These are phyloP conservation scores for Iphiclides podalirius DNA, from an alignment of 2,888 invertebrate species.

Conservation along the genomic window DNA sequence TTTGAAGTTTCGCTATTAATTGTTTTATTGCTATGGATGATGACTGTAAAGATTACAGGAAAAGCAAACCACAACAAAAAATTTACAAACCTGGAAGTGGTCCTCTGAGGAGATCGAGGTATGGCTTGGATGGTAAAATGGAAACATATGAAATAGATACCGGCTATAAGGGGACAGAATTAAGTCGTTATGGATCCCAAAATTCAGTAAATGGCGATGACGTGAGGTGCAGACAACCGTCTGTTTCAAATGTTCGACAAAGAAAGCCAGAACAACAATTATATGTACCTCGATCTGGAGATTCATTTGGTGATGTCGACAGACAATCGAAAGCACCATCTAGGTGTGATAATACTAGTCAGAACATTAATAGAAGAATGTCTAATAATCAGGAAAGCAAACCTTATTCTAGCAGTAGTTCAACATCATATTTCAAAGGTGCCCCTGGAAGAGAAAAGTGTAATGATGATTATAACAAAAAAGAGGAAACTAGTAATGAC, in stretches of 20 bases:
- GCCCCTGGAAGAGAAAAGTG: slow-evolving; percentile 58
- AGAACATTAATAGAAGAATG: slow-evolving; percentile 59
- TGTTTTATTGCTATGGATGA: slow-evolving; percentile 74
- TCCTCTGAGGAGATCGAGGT: slow-evolving; percentile 84
- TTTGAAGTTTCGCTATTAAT: slow-evolving; percentile 43
- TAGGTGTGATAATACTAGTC: slow-evolving; percentile 68
- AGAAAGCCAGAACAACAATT: slow-evolving; percentile 73
- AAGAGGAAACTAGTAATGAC: slow-evolving; percentile 57
- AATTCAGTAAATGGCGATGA: slow-evolving; percentile 60
- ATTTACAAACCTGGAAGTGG: slow-evolving; percentile 89
- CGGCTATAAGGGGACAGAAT: slow-evolving; percentile 48
- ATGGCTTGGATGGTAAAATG: slow-evolving; percentile 79
- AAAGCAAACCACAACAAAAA: slow-evolving; percentile 84
- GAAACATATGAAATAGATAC: slow-evolving; percentile 65
- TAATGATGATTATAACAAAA: slow-evolving; percentile 45
- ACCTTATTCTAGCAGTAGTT: slow-evolving; percentile 41
- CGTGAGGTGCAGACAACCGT: slow-evolving; percentile 46
- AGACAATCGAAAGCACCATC: slow-evolving; percentile 50
- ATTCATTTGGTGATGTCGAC: slow-evolving; percentile 54
- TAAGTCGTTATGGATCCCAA: slow-evolving; percentile 63
- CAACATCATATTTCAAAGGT: slow-evolving; percentile 55
- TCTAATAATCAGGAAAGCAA: slow-evolving; percentile 57
- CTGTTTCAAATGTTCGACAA: slow-evolving; percentile 44
- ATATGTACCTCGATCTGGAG: slow-evolving; percentile 63
- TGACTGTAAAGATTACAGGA: slow-evolving; percentile 79